A percentile compares a stretch with the other conserved stretches of the same genome.
Conservation (phyloP, 2,888 invertebrate species). For the Anagyrus pseudococci region DNA sequence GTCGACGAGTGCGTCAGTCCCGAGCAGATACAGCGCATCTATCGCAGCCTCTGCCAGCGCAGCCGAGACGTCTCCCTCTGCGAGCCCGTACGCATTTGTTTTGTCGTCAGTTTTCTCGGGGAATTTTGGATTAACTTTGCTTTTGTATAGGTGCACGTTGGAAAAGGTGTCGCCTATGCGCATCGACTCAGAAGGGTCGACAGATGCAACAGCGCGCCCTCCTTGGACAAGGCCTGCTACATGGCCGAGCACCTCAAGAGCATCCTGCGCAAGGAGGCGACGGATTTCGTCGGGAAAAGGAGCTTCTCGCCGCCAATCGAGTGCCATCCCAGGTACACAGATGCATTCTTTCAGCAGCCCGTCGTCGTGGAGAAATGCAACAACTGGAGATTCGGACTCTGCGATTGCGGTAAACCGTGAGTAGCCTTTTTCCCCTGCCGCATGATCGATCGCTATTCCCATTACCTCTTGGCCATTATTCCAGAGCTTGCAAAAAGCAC, state of each 20-base stretch:
- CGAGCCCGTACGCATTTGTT: conserved; percentile 9
- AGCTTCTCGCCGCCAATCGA: background rate
- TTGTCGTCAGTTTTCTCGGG: background rate
- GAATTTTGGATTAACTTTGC: background rate
- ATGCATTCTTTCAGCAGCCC: background rate
- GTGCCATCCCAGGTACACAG: background rate
- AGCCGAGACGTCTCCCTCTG: conserved; percentile 44
- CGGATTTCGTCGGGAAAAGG: conserved; percentile 8
- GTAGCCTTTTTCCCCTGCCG: background rate
- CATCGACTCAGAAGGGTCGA: conserved; percentile 19
- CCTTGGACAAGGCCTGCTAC: background rate
- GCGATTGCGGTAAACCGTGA: conserved; percentile 11
- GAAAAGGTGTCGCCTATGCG: conserved; percentile 18
- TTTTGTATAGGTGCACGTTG: conserved; percentile 26
- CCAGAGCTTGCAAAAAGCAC: too few relatives aligned
- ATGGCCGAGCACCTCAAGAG: background rate
- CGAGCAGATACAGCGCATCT: conserved; percentile 49
- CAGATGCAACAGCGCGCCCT: conserved; percentile 13
- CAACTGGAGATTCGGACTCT: conserved; percentile 5
- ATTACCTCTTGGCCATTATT: too few relatives aligned
- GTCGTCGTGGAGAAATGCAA: conserved; percentile 18
- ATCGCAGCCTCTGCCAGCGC: conserved; percentile 46
- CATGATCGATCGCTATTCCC: too few relatives aligned
- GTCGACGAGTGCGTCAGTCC: conserved; percentile 52
- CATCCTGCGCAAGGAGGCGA: conserved; percentile 25